phyloP scores from a whole-genome alignment of 2,888 invertebrate genomes.

The Synanthedon tipuliformis region DNA sequence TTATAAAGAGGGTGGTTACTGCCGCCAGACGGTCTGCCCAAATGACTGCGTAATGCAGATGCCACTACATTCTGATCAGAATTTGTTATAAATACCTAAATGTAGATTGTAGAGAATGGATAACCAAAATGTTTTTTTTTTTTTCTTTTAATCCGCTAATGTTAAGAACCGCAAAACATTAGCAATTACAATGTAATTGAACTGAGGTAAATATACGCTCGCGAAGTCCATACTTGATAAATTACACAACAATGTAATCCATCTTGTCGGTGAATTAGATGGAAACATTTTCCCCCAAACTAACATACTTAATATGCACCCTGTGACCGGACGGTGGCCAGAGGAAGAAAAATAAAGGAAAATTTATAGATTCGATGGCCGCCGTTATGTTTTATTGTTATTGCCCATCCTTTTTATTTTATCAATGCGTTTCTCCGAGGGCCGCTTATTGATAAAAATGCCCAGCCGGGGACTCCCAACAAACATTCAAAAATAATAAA shows the following conservation, averaged over 20 bases:
- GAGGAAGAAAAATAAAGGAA: conserved; percentile 32
- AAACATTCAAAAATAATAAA: no score
- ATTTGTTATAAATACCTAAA: no score
- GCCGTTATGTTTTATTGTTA: conserved; percentile 62
- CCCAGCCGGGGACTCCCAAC: conserved; percentile 2
- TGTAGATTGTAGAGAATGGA: no score
- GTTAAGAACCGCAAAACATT: background rate
- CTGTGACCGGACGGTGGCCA: conserved; percentile 16
- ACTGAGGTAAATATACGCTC: background rate
- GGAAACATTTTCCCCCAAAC: background rate
- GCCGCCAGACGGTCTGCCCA: no score
- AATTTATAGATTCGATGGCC: conserved; percentile 5
- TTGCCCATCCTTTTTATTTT: conserved; percentile 40
- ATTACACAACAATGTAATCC: conserved; percentile 16
- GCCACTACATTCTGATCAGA: no score
- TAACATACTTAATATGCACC: conserved; percentile 20
- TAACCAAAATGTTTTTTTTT: no score
- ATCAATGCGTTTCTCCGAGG: conserved; percentile 35
- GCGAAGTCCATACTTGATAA: conserved; percentile 19
- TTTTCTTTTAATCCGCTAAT: no score
- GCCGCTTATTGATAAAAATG: conserved; percentile 31
- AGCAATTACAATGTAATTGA: background rate
- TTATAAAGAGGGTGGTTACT: no score
- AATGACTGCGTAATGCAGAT: no score
- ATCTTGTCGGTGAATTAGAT: conserved; percentile 22